Conservation (phyloP, 1,140 invertebrate genomes). For the Drosophila setifemur region DNA sequence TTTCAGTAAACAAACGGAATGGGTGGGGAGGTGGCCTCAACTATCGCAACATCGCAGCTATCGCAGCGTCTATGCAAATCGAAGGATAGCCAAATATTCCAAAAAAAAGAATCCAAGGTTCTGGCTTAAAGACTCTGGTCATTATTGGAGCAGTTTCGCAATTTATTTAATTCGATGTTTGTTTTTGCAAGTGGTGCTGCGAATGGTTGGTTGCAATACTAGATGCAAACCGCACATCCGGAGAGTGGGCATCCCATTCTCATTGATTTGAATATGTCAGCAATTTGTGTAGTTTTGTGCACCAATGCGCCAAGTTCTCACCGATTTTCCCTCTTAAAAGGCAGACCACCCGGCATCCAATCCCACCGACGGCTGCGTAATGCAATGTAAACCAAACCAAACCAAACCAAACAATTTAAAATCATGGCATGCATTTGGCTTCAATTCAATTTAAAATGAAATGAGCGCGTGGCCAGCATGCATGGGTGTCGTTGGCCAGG, state of each 20-base stretch:
- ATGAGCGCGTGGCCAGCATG: slow-evolving; percentile 59
- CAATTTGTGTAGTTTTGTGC: slow-evolving; percentile 80
- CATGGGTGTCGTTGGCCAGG: slow-evolving; percentile 11
- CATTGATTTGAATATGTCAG: slow-evolving; percentile 80
- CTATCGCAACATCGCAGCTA: slow-evolving; percentile 17
- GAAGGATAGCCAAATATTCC: background rate
- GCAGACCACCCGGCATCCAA: slow-evolving; percentile 2
- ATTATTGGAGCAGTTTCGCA: slow-evolving; percentile 40
- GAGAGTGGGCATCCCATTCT: slow-evolving; percentile 37
- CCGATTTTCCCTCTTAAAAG: background rate
- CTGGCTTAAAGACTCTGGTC: background rate
- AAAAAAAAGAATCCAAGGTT: slow-evolving; percentile 4
- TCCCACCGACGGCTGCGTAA: slow-evolving; percentile 52
- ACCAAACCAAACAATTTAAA: slow-evolving; percentile 76
- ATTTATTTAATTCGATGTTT: slow-evolving; percentile 72
- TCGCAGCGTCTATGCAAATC: slow-evolving; percentile 18
- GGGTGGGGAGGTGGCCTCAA: background rate
- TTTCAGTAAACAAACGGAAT: slow-evolving; percentile 39
- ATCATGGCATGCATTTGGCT: slow-evolving; percentile 79
- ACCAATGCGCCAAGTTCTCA: slow-evolving; percentile 48
- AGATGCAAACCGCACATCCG: slow-evolving; percentile 28
- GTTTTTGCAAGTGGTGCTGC: slow-evolving; percentile 55
- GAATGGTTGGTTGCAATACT: slow-evolving; percentile 32
- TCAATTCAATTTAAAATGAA: slow-evolving; percentile 78
- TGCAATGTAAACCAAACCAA: slow-evolving; percentile 71